Conservation (phyloP, 2,888 invertebrate genomes). For the Luperina testacea region DNA sequence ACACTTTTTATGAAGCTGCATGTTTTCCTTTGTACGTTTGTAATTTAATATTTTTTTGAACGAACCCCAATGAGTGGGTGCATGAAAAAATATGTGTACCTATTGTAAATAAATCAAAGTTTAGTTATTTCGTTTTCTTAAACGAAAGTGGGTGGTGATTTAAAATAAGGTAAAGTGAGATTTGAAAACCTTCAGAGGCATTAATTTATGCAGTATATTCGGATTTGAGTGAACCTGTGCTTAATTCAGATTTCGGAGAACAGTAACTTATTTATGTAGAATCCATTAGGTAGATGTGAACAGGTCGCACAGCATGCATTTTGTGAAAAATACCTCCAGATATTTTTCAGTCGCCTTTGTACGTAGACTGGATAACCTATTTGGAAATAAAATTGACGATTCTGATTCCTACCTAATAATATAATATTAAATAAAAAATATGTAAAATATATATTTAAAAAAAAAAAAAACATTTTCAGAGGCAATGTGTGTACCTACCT, state of each 20-base stretch:
- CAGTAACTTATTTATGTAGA: not conserved
- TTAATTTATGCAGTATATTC: not conserved
- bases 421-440: slow-evolving; percentile 8
- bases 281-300: not conserved
- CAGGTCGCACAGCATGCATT: not conserved
- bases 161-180: slow-evolving; percentile 6
- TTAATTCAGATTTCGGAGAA: not conserved
- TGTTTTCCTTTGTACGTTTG: slow-evolving; percentile 82
- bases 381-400: slow-evolving; percentile 17
- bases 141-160: slow-evolving; percentile 52
- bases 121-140: slow-evolving; percentile 65
- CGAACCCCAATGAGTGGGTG: slow-evolving; percentile 78
- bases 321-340: slow-evolving; percentile 19
- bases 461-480: slow-evolving; percentile 35
- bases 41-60: slow-evolving; percentile 88
- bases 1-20: slow-evolving; percentile 80
- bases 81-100: slow-evolving; percentile 75
- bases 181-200: not conserved
- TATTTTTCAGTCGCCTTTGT: slow-evolving; percentile 10
- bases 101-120: slow-evolving; percentile 77
- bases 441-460: slow-evolving; percentile 24
- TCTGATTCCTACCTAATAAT: slow-evolving; percentile 9
- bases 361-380: slow-evolving; percentile 17
- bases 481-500: slow-evolving; percentile 46
- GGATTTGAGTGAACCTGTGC: not conserved